A percentile compares a stretch with the other conserved stretches of the same genome.
These are phyloP conservation scores for Itoplectis maculator DNA, from an alignment of 2,888 invertebrate genomes.

Conservation along the genomic window DNA sequence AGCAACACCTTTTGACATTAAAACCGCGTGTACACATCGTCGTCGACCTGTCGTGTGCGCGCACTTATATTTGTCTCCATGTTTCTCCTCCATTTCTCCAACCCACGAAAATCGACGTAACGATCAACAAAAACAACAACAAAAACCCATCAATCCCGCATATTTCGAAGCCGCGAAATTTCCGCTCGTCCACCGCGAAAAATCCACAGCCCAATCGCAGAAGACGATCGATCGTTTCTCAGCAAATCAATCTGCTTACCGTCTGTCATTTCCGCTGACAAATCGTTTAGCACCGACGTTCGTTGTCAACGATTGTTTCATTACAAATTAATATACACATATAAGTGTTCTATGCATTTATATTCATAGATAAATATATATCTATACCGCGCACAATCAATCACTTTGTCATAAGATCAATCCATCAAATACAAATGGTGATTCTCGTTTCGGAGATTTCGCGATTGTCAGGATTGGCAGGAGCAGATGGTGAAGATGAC, in stretches of 20 bases:
- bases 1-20: slow-evolving; percentile 72
- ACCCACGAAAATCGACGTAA: neutral
- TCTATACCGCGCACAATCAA: slow-evolving; percentile 57
- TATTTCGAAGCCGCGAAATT: neutral
- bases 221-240: neutral
- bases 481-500: neutral
- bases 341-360: neutral
- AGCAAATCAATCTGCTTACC: neutral
- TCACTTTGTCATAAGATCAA: slow-evolving; percentile 51
- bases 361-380: neutral
- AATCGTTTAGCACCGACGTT: slow-evolving; percentile 5
- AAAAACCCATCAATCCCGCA: neutral
- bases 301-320: neutral
- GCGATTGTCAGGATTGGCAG: neutral
- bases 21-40: slow-evolving; percentile 66
- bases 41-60: neutral
- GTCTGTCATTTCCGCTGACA: neutral
- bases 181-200: no score
- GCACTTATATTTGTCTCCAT: slow-evolving; percentile 22
- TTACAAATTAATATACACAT: slow-evolving; percentile 8
- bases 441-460: slow-evolving; percentile 8
- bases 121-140: neutral
- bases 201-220: neutral
- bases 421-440: slow-evolving; percentile 41
- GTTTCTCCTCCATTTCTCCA: neutral